These are phyloP conservation scores for Sclerurus mexicanus DNA, from an alignment of 2,113 vertebrate species.

Conservation along the genomic window DNA sequence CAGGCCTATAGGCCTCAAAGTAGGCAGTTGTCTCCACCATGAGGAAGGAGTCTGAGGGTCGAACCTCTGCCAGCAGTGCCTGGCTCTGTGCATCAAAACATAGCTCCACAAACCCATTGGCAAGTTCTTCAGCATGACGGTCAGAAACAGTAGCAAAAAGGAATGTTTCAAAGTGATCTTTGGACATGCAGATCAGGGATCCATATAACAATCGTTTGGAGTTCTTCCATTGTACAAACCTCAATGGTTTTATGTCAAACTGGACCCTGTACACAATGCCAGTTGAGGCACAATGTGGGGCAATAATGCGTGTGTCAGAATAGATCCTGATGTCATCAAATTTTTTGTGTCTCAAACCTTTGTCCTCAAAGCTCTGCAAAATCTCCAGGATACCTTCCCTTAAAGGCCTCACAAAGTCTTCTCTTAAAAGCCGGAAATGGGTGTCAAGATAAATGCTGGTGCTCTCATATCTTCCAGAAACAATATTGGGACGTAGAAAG, in stretches of 20 bases:
- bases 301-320: constrained; percentile 78
- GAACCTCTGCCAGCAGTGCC: constrained; percentile 68
- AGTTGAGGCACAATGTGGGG: constrained; percentile 75
- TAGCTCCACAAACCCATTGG: constrained; percentile 79
- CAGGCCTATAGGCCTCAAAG: constrained; percentile 92
- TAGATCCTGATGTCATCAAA: constrained; percentile 91
- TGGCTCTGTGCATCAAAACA: constrained; percentile 83
- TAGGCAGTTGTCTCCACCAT: constrained; percentile 96
- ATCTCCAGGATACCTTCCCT: constrained; percentile 87
- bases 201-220: constrained; percentile 91
- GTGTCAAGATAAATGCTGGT: constrained; percentile 88
- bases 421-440: constrained; percentile 91
- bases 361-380: constrained; percentile 73
- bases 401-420: constrained; percentile 91
- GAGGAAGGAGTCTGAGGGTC: constrained; percentile 82
- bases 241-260: constrained; percentile 83
- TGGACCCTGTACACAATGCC: constrained; percentile 86
- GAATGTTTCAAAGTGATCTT: constrained; percentile 88
- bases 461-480: constrained; percentile 78
- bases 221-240: constrained; percentile 90
- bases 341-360: constrained; percentile 70
- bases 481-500: constrained; percentile 85
- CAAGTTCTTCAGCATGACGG: constrained; percentile 75
- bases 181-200: constrained; percentile 91
- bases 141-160: constrained; percentile 90